Evolutionary conservation across 2,797 vertebrate species (phyloP), one percentile per base, ranked within the genome.

Genomic region (Enteromius fasciolatus): DNA sequence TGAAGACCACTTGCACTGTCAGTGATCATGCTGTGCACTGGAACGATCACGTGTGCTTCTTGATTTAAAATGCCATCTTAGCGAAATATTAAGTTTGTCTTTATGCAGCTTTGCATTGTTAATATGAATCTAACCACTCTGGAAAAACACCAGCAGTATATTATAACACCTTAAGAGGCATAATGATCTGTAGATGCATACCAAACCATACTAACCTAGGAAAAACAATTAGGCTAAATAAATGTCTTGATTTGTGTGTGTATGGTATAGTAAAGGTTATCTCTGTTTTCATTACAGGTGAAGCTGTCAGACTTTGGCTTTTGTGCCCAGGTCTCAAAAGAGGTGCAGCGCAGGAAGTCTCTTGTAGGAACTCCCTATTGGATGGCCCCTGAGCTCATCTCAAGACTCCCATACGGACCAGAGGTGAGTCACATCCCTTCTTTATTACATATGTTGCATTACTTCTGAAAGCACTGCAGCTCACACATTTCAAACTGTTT

Each of bases 351-450:
- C 10, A 95, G 97, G 64, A 99, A 98, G 91, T 98, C 97, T 10
- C 90, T 98, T 88, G 98, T 99, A 0, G 98, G 98, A 36, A 99
- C 98, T 0, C 98, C 98, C 0, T 99, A 99, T 90, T 99, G 98
- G 98, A 99, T 99, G 98, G 98, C 97, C 0, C 98, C 98, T 0
- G 97, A 98, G 87, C 97, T 99, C 88, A 99, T 99, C 87, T 99
- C 98, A 76, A 95, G 97, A 68, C 92, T 98, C 70, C 97, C 97
- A 10, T 99, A 98, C 0, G 97, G 98, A 18, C 97, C 96, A 0
- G 98, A 98, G 95, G 97, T 96, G 84, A 90, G 87, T 59, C 28
- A 41, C 25, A 12, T 31, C 5, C 11, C 73, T 18, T 48, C 46
- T 52, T 81, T 25, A 80, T 54, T 52, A 4, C 9, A n/a, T 7